A percentile compares a stretch with the other conserved stretches of the same genome.
Conservation (phyloP, 2,113 vertebrate genomes). For the Ancistrus triradiatus region DNA sequence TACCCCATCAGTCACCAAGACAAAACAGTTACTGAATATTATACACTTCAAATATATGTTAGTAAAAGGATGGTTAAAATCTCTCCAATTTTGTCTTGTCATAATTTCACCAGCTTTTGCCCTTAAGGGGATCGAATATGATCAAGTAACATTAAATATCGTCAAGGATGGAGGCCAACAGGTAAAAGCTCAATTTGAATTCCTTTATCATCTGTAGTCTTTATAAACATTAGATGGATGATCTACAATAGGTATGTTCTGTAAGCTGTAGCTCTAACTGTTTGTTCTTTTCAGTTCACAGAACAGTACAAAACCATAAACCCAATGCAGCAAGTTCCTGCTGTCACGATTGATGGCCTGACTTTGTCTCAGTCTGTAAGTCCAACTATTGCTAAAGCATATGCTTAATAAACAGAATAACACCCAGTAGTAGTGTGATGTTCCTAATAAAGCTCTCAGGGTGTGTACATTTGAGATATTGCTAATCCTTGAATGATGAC, state of each 20-base stretch:
- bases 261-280: neutral
- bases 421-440: too few relatives aligned
- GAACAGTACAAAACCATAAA: constrained; percentile 80
- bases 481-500: too few relatives aligned
- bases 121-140: constrained; percentile 86
- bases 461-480: too few relatives aligned
- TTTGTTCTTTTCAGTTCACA: constrained; percentile 66
- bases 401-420: too few relatives aligned
- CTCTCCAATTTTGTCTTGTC: constrained; percentile 1
- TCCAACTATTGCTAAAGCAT: constrained; percentile 1
- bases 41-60: too few relatives aligned
- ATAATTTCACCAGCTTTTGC: constrained; percentile 77
- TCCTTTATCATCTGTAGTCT: too few relatives aligned
- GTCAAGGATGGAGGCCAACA: constrained; percentile 87
- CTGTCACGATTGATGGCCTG: constrained; percentile 84
- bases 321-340: constrained; percentile 93
- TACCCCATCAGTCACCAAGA: too few relatives aligned
- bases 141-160: constrained; percentile 78
- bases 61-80: too few relatives aligned
- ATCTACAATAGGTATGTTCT: neutral
- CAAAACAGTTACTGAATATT: too few relatives aligned
- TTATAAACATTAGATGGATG: neutral
- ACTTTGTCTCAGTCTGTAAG: constrained; percentile 88
- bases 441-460: too few relatives aligned
- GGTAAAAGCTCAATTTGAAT: constrained; percentile 63